Evolutionary conservation across 2,888 invertebrate species (phyloP), one percentile per base, ranked within the genome.

Genomic region (Pseudococcus longispinus): DNA sequence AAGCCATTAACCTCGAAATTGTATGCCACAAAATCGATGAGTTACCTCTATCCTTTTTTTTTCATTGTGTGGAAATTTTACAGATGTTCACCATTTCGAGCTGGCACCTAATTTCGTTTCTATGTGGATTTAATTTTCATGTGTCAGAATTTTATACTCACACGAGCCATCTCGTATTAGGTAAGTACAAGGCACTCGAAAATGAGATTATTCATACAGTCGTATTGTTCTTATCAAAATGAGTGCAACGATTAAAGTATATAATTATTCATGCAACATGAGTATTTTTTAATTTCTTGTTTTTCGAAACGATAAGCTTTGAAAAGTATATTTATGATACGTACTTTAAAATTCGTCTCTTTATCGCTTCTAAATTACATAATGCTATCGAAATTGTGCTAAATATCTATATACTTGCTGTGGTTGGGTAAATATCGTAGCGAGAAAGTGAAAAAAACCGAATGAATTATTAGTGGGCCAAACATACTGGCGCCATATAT

Each of bases 401-500:
- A 42, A 77, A 42, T 42, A 18, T 20, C 77, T 32, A 77, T 42
- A 37, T 51, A 51, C 60, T 8, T 8, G 60, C 42, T 6, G 42
- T 6, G 42, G 20, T 29, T 70, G 18, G 5, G 77, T 77, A 77
- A 70, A 70, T 70, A 70, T 70, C 18, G 70, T 70, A 29, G 70
- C n/a, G 13, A 77, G 77, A 42, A 77, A 29, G 42, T 77, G 77
- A 74, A 77, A 77, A 74, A 77, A 29, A 77, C 4, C 8, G 20
- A 60, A 42, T 77, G 77, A 77, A 77, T 77, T 42, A 42, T 37
- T 77, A 77, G 77, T 77, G 77, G 26, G 29, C 70, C 70, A 29
- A 29, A 15, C 15, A 70, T 23, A 5, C 32, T 74, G 77, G 77
- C 77, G 77, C 77, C 77, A 77, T 77, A 42, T n/a, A 42, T 77